Base-by-base conservation (phyloP, 2,113 vertebrate genomes). In the Paradisaea rubra region DNA sequence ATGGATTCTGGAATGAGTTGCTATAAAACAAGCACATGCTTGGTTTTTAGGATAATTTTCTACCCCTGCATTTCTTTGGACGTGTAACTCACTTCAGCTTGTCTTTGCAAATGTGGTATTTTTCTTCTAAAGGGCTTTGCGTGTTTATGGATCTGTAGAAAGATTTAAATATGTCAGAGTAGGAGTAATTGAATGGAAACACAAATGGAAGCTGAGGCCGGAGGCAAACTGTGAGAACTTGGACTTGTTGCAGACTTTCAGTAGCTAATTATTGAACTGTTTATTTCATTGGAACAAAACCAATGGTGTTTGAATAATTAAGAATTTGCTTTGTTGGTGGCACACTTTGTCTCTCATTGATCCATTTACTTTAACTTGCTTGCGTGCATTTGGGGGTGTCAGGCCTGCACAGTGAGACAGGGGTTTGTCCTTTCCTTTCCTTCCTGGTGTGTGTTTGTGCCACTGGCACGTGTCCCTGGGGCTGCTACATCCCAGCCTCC, bases 361-460 rank as follows among this genome's bases (percentile, higher is more conserved):
- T n/a, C 14, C 15, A 12, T 39, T 69, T 10, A 4, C 41, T 41
- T 54, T 25, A 7, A 33, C 24, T 59, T 72, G 41, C 39, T 37
- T 4, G 0, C 0, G 17, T 45, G 60, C 41, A 2, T 5, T 22
- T 15, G 54, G n/a, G 57, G n/a, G 31, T 30, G 54, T 53, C 28
- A 61, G n/a, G 16, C 2, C n/a, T 1, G 15, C 10, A 2, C 0
- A 7, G 70, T 11, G 45, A 13, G 20, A 11, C 1, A 7, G 24
- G 44, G 11, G 1, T 16, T 49, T 42, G 27, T 21, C 47, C 60
- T 15, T 37, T 20, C 12, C 19, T 14, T 11, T 13, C 42, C 53
- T 52, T 6, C 22, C 22, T 1, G 2, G n/a, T 31, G 2, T 11
- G 4, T 21, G n/a, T 5, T 37, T 1, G 0, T 68, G 47, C 30